Evolutionary conservation across 2,113 vertebrate species (phyloP), one percentile per base, ranked within the genome.

Genomic region (Eurypyga helias): DNA sequence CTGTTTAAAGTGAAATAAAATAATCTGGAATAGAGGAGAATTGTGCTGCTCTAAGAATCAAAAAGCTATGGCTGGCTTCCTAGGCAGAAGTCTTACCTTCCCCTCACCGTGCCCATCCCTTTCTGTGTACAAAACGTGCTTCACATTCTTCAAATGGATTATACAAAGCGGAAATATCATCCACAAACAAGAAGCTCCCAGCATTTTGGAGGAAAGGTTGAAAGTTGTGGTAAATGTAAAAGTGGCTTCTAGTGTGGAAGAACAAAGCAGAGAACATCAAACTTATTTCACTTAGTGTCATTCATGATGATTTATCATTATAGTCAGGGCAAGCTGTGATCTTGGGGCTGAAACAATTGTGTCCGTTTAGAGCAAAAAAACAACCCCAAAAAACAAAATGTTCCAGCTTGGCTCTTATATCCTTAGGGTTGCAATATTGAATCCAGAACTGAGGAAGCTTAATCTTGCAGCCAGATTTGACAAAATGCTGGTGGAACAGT

Each of bases 391-490:
- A 10, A 70, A 2, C 89, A 97, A 92, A 98, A 97, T 97, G 97
- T 97, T 98, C 96, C 91, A 91, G 94, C 96, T 97, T 96, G 95
- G 93, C 96, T 98, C 96, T 97, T 98, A 94, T 98, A 95, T 98
- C 96, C 97, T 97, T 98, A 96, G 97, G 98, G 96, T 97, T 98
- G 94, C 88, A 95, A 96, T 98, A 98, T 97, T 98, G 98, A 98
- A 98, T 98, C 98, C 96, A 73, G 96, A 98, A 98, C 95, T 54
- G 49, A 64, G 73, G 93, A 98, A 98, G 98, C 97, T 98, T 98
- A 98, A 98, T 98, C 97, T 98, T 97, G 96, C 96, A 97, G 97
- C 97, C 84, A 96, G 94, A 98, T 98, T 98, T 98, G 98, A 98
- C 97, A 98, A 97, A 96, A 97, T 95, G 93, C 87, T 96, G 81